Percentiles rank a stretch among this genome's conserved stretches.
These are phyloP conservation scores for Paraescarpia echinospica DNA, from an alignment of 1,140 invertebrate species.

Conservation along the genomic window DNA sequence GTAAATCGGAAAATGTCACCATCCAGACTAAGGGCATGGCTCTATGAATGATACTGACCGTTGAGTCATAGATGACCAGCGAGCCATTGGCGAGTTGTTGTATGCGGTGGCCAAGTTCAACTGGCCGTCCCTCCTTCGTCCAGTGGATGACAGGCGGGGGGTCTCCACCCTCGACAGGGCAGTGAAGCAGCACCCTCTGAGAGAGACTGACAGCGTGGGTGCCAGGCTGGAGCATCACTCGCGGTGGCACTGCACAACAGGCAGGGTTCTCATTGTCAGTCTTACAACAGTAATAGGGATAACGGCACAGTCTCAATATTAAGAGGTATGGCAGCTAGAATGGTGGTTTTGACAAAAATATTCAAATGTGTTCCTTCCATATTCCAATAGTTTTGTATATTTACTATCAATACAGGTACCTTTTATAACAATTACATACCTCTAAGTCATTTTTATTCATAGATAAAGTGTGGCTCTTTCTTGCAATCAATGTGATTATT, in stretches of 20 bases:
- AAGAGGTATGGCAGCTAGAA: too few species aligned
- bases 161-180: constrained; percentile 52
- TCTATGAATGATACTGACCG: constrained; percentile 37
- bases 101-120: constrained; percentile 44
- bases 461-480: too few species aligned
- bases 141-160: constrained; percentile 55
- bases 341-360: too few species aligned
- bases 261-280: background rate
- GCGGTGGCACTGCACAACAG: constrained; percentile 51
- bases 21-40: too few species aligned
- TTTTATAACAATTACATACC: too few species aligned
- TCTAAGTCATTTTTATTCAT: too few species aligned
- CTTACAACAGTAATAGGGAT: background rate
- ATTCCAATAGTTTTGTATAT: too few species aligned
- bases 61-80: constrained; percentile 53
- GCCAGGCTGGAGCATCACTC: constrained; percentile 47
- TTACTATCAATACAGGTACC: too few species aligned
- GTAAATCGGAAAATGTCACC: too few species aligned
- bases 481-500: too few species aligned
- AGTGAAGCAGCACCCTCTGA: constrained; percentile 51
- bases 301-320: background rate
- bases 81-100: constrained; percentile 53
- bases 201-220: constrained; percentile 44
- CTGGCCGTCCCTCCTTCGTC: constrained; percentile 55
- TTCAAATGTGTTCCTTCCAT: too few species aligned